A percentile compares a stretch with the other conserved stretches of the same genome.
Conservation (phyloP, 2,888 invertebrate species). For the Clitarchus hookeri region DNA sequence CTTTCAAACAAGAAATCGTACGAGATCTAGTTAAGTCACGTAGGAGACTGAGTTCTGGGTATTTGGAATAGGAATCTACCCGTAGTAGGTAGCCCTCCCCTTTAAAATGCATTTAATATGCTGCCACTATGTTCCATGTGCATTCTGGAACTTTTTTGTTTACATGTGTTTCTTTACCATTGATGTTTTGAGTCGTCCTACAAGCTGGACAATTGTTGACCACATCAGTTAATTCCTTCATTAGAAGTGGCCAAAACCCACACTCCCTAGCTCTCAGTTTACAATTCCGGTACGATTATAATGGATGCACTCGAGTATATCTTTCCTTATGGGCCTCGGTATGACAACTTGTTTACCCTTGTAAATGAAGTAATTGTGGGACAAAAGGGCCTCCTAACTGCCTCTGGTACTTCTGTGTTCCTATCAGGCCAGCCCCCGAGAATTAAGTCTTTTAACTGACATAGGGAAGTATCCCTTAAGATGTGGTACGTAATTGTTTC, state of each 20-base stretch:
- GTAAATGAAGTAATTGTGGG: neutral
- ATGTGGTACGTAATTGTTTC: too few species aligned
- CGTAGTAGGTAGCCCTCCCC: neutral
- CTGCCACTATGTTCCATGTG: neutral
- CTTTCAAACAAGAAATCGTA: neutral
- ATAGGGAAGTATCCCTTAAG: neutral
- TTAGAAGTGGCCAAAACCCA: neutral
- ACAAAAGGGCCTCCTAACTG: neutral
- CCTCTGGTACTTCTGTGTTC: neutral
- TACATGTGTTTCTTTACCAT: neutral
- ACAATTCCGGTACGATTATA: neutral
- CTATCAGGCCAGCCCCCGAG: neutral
- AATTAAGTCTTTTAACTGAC: neutral
- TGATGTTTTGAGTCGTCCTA: neutral
- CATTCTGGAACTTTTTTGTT: neutral
- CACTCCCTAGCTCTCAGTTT: neutral
- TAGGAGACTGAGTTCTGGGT: neutral
- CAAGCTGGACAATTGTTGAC: neutral
- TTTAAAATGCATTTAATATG: neutral
- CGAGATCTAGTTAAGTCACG: neutral
- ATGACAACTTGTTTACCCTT: neutral
- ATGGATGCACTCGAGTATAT: neutral
- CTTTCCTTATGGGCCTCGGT: neutral
- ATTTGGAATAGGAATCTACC: neutral
- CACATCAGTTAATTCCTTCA: neutral